phyloP scores from a whole-genome alignment of 2,888 invertebrate genomes.

The Caenorhabditis auriculariae region DNA sequence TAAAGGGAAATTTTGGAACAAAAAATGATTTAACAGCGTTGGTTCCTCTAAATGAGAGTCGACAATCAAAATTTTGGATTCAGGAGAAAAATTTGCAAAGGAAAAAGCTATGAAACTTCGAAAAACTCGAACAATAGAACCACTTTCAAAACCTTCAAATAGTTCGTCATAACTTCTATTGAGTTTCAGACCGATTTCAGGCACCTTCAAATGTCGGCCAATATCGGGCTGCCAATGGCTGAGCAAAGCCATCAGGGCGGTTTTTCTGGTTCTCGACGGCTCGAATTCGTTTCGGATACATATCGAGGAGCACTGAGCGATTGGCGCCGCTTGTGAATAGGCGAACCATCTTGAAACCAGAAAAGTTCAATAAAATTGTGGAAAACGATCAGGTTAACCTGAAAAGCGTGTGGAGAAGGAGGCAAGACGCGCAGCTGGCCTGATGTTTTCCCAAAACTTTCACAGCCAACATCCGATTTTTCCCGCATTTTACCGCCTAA shows the following conservation, averaged over 20 bases:
- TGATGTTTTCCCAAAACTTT: slow-evolving; percentile 23
- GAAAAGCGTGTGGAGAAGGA: slow-evolving; percentile 45
- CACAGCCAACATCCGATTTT: slow-evolving; percentile 20
- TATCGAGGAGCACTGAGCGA: slow-evolving; percentile 2
- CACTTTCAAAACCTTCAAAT: neutral
- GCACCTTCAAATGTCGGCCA: slow-evolving; percentile 45
- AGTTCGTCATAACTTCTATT: too few relatives aligned
- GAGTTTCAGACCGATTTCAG: too few relatives aligned
- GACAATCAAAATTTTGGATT: too few relatives aligned
- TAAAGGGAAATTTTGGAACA: too few relatives aligned
- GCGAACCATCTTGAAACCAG: slow-evolving; percentile 32
- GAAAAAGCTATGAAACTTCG: too few relatives aligned
- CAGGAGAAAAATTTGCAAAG: too few relatives aligned
- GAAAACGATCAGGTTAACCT: slow-evolving; percentile 15
- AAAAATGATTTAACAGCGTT: too few relatives aligned
- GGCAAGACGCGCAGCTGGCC: slow-evolving; percentile 49
- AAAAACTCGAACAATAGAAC: slow-evolving; percentile 2
- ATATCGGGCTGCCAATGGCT: slow-evolving; percentile 61
- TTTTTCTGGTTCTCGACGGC: slow-evolving; percentile 37
- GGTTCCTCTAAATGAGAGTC: too few relatives aligned
- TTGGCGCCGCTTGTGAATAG: slow-evolving; percentile 9
- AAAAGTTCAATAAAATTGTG: too few relatives aligned
- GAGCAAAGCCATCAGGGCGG: slow-evolving; percentile 52
- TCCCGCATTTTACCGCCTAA: slow-evolving; percentile 16
- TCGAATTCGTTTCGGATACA: slow-evolving; percentile 23